Base-by-base conservation (phyloP, 2,888 invertebrate genomes). In the Fragum whitleyi region DNA sequence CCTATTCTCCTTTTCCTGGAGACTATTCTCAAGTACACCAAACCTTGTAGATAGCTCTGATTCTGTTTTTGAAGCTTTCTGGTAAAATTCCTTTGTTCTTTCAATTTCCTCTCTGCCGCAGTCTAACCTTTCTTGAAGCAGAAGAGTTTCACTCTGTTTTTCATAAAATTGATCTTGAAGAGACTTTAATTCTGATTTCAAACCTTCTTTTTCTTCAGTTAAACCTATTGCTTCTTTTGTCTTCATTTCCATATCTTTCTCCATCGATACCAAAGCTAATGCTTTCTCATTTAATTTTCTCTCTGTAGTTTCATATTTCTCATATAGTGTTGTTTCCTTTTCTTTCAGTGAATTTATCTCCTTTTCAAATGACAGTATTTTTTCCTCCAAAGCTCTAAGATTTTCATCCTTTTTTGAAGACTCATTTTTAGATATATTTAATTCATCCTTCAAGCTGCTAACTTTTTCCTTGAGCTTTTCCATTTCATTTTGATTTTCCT, bases 1-100 rank as follows among this genome's bases (percentile, higher is more conserved):
- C 70, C 72, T 74, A n/a, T 67, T 57, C 61, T 81, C 83, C 68
- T 84, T 83, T 28, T 77, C 74, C 39, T 74, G 76, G 9, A 83
- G 57, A 61, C 72, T 79, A 59, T 74, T 73, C 78, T 85, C 85
- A 16, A 86, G 72, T 28, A 53, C 57, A 67, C 70, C 61, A 68
- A 86, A 81, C 61, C 83, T 78, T 7, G 77, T 71, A 28, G 83
- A 83, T 14, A 80, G 67, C n/a, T 85, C 82, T n/a, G 85, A 80
- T 29, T 85, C 83, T 47, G 80, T 79, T 72, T 83, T 85, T 28
- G 80, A 72, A 36, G 83, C 77, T 57, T 62, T 42, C 28, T 76
- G 75, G 79, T 83, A 79, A 32, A 85, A 85, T n/a, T 81, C 74
- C 36, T 81, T 85, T 61, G 79, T 83, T 77, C 85, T 76, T 26